Evolutionary conservation across 2,113 vertebrate species (phyloP), one percentile per base, ranked within the genome.

Genomic region (Bettongia penicillata): DNA sequence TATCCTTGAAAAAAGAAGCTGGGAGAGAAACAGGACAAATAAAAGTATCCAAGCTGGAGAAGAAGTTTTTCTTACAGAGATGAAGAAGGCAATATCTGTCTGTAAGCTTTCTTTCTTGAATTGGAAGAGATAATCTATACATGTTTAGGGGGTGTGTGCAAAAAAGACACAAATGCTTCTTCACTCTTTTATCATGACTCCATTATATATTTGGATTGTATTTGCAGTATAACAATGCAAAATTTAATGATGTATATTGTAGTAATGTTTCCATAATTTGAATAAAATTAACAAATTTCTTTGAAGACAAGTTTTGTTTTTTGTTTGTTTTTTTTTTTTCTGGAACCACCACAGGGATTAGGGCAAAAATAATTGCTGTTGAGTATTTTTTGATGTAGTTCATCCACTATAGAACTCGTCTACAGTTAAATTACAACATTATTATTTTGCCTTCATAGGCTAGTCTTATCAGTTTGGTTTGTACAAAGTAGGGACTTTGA

Each of bases 11-110:
- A 84, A 84, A 97, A 98, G 97, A 96, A 98, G 96, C 96, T 96
- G 50, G 93, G 91, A 97, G 96, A 97, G 92, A 97, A 96, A 98
- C 97, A 98, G 96, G 98, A 96, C 98, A 97, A 98, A 96, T 98
- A 98, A 98, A 97, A 96, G 77, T 90, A 96, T 94, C 93, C 93
- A 31, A 91, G 57, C 95, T 93, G 95, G 93, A 97, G 97, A 43
- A 51, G 91, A 96, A 95, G 19, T n/a, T 51, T 97, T 97, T 96
- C 92, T 96, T 0, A 0, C 26, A 0, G 0, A 2, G 43, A 51
- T 0, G 0, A 89, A 90, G 19, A 61, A 51, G 48, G 23, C n/a
- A 11, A 50, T 47, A 91, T 23, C 28, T 0, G 19, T 37, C 3
- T 57, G 49, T 23, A 5, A 28, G 28, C 11, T 37, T n/a, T 84